Evolutionary conservation across 2,113 vertebrate species (phyloP).

Genomic region (Peucedramus taeniatus): DNA sequence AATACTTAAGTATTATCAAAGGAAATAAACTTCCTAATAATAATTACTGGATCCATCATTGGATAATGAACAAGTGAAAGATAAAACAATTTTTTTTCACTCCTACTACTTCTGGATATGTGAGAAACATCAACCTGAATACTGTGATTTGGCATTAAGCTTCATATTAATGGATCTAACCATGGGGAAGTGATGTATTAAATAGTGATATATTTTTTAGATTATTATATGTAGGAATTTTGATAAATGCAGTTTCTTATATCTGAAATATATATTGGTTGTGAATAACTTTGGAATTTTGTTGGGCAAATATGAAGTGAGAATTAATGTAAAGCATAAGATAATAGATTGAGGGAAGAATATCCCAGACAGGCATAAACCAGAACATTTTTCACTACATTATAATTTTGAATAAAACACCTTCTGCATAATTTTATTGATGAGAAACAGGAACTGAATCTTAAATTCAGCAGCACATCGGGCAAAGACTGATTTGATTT

Average conservation of each 20-base stretch:
- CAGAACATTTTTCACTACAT: neutral
- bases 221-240: neutral
- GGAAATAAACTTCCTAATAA: neutral
- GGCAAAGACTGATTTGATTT: neutral
- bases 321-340: conserved; percentile 7
- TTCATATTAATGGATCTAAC: neutral
- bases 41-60: neutral
- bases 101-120: neutral
- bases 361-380: neutral
- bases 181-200: neutral
- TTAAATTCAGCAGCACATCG: neutral
- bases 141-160: neutral
- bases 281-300: neutral
- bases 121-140: neutral
- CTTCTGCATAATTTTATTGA: neutral
- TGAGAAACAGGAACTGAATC: neutral
- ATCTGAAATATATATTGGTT: neutral
- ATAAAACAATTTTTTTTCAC: neutral
- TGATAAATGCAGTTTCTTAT: neutral
- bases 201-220: neutral
- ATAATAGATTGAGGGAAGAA: neutral
- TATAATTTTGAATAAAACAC: neutral
- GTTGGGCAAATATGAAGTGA: neutral
- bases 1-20: neutral
- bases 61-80: neutral